These are phyloP conservation scores for Arge pagana DNA, from an alignment of 2,888 invertebrate genomes.

Conservation along the genomic window DNA sequence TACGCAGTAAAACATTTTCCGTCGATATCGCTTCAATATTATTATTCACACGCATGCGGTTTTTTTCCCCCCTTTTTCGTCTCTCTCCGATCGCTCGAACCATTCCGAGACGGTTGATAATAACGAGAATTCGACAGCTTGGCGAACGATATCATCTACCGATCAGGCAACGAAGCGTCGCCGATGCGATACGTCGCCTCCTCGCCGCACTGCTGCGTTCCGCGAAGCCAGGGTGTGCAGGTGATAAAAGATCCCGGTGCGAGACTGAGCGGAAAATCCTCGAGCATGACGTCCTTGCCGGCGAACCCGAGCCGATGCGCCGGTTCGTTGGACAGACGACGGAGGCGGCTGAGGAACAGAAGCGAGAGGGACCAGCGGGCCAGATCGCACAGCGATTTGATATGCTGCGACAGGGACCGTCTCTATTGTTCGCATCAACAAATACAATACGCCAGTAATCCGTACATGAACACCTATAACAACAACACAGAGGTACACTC, in stretches of 20 bases:
- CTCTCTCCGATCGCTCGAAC: too few relatives aligned
- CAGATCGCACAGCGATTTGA: constrained; percentile 49
- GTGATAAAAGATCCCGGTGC: constrained; percentile 6
- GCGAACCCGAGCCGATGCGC: constrained; percentile 35
- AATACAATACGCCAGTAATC: constrained; percentile 39
- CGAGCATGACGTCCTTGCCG: constrained; percentile 33
- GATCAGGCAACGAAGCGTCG: constrained; percentile 26
- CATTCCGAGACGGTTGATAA: too few relatives aligned
- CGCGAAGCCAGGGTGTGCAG: constrained; percentile 1
- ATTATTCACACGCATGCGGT: too few relatives aligned
- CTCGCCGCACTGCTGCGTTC: constrained; percentile 24
- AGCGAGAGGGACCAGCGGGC: constrained; percentile 47
- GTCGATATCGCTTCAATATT: too few relatives aligned
- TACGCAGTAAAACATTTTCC: too few relatives aligned
- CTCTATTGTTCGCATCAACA: constrained; percentile 22
- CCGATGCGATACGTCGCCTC: constrained; percentile 22
- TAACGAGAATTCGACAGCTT: too few relatives aligned
- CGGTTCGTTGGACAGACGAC: constrained; percentile 44
- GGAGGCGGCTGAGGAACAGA: constrained; percentile 43
- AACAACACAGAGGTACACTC: constrained; percentile 48
- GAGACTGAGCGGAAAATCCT: constrained; percentile 24
- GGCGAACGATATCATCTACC: constrained; percentile 21
- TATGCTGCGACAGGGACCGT: constrained; percentile 29
- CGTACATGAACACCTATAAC: constrained; percentile 42
- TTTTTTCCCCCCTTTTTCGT: too few relatives aligned